Base-by-base conservation (phyloP, 1,140 invertebrate genomes). In the Eupeodes corollae region DNA sequence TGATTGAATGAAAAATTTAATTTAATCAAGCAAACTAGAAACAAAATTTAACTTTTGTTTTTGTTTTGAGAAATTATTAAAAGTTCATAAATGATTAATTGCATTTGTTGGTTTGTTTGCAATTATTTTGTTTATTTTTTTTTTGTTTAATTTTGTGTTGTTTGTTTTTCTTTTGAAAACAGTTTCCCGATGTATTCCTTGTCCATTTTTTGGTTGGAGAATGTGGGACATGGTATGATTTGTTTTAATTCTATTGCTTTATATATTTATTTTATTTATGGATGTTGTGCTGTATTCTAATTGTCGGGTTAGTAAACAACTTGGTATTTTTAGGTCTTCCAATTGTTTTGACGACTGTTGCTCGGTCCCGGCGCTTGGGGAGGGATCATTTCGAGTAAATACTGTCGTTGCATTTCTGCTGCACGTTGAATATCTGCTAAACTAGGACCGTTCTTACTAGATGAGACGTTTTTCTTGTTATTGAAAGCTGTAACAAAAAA, bases 361-460 rank as follows among this genome's bases (percentile, higher is more conserved):
- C 61, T 61, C 30, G 61, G 52, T 38, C 60, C 62, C 34, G 63
- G 64, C 15, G 58, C 59, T 48, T 67, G 64, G 46, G 64, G 78
- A n/a, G 90, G 88, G 56, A 96, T 93, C 89, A 96, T 94, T 67
- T 98, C 92, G 21, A 96, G 76, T 52, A 98, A 75, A 77, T 95
- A 96, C 72, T 97, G 92, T 40, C 92, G 78, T 70, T 98, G 93
- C 38, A 95, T 71, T 63, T 96, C 91, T 13, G 84, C 84, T 41
- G 86, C 83, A 56, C 86, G 75, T 65, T 88, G 86, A 55, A 89
- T 72, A 48, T 89, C 86, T 1, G 79, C 82, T 52, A 81, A 64
- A 57, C 76, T 79, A 8, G 75, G 73, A 13, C 73, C 71, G 51
- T 70, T 72, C 58, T 71, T 73, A 31, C 71, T 68, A 42, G 71